Percentiles rank a stretch among this genome's conserved stretches.
Conservation (phyloP, 2,797 vertebrate species). For the Threskiornis aethiopicus region DNA sequence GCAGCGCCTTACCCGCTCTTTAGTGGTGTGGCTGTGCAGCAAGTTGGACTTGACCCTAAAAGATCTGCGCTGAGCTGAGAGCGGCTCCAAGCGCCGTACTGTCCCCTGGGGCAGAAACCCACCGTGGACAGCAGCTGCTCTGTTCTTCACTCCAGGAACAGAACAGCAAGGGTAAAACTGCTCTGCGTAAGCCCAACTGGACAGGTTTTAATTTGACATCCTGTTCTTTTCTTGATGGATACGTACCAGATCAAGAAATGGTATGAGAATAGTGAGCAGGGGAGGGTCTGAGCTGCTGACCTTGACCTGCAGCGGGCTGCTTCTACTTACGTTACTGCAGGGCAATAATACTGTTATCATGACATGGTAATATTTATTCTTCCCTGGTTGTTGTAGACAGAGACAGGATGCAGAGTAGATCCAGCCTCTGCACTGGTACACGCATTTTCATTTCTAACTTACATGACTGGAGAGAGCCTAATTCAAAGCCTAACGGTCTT, state of each 20-base stretch:
- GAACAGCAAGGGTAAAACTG: neutral
- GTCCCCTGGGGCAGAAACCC: neutral
- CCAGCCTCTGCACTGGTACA: neutral
- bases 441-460: neutral
- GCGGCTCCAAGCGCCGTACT: no score
- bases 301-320: neutral
- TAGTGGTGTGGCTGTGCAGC: no score
- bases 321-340: accelerated
- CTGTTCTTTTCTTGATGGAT: neutral
- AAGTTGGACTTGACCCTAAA: no score
- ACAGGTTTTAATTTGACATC: neutral
- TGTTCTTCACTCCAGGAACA: neutral
- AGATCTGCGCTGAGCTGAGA: accelerated
- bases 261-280: neutral
- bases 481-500: neutral
- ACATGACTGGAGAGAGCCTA: neutral
- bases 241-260: neutral
- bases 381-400: neutral
- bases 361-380: accelerated
- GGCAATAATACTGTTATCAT: accelerated
- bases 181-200: neutral
- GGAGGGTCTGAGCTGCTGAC: neutral
- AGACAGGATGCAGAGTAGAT: neutral
- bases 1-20: accelerated
- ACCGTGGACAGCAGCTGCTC: neutral